A percentile compares a stretch with the other conserved stretches of the same genome.
Evolutionary conservation across 2,113 vertebrate species (phyloP).

Genomic region (Neogale vison): DNA sequence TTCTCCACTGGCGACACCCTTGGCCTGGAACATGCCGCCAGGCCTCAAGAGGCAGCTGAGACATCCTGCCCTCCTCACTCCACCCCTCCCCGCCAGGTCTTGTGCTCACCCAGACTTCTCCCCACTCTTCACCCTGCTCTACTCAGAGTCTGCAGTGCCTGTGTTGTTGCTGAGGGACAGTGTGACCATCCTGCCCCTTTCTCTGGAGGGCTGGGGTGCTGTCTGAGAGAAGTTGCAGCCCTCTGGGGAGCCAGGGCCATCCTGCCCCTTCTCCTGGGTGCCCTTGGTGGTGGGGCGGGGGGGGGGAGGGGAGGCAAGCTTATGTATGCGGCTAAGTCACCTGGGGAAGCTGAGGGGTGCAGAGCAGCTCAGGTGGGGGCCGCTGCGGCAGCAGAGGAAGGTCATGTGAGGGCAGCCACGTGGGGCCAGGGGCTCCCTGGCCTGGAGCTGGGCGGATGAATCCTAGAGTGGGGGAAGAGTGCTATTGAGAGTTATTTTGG

Average conservation of each 20-base stretch:
- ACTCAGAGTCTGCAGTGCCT: neutral
- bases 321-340: neutral
- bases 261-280: neutral
- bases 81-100: neutral
- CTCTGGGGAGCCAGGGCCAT: neutral
- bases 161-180: neutral
- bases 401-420: neutral
- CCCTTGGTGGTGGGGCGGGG: fast-evolving
- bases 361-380: neutral
- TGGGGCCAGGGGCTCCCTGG: neutral
- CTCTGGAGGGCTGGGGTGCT: neutral
- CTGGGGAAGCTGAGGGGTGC: neutral
- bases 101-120: neutral
- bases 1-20: neutral
- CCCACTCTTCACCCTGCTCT: too few species aligned
- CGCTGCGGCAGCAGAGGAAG: neutral
- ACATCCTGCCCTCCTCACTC: neutral
- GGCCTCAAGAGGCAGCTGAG: neutral
- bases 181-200: neutral
- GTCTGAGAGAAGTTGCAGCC: neutral
- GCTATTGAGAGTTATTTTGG: neutral
- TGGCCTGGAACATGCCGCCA: neutral
- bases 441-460: neutral
- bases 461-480: neutral
- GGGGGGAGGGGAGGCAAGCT: neutral